Percentiles rank a stretch among this genome's conserved stretches.
These are phyloP conservation scores for Tenodera sinensis DNA, from an alignment of 2,888 invertebrate species.

Conservation along the genomic window DNA sequence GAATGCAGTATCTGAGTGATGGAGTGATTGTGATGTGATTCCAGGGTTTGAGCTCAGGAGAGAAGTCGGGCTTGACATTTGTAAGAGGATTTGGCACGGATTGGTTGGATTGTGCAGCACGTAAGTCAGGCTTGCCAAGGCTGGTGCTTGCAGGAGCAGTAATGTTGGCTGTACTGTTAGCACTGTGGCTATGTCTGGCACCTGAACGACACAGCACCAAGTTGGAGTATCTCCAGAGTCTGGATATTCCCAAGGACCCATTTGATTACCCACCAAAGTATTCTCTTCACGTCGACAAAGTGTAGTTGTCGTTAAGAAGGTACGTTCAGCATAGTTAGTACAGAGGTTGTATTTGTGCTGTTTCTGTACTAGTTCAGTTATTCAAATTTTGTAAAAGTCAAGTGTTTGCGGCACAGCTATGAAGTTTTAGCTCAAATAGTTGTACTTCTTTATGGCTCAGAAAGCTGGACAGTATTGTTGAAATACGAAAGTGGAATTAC, in stretches of 20 bases:
- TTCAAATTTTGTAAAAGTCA: too few relatives aligned
- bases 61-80: background rate
- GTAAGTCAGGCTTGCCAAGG: conserved; percentile 50
- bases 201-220: conserved; percentile 36
- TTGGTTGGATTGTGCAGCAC: conserved; percentile 45
- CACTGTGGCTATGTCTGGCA: conserved; percentile 49
- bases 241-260: conserved; percentile 16
- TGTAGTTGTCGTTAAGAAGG: background rate
- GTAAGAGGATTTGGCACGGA: conserved; percentile 32
- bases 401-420: too few relatives aligned
- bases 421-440: too few relatives aligned
- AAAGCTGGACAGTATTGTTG: too few relatives aligned
- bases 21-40: too few relatives aligned
- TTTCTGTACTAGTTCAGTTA: too few relatives aligned
- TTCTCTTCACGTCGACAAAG: conserved; percentile 21
- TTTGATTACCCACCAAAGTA: conserved; percentile 27
- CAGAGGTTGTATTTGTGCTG: too few relatives aligned
- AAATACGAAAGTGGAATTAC: too few relatives aligned
- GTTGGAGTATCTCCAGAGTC: background rate
- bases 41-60: background rate
- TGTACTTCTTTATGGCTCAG: too few relatives aligned
- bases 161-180: conserved; percentile 46
- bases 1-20: too few relatives aligned
- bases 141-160: conserved; percentile 46
- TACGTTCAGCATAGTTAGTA: background rate